Evolutionary conservation across 2,888 invertebrate genomes (phyloP).

Genomic region (Sycophila texana): DNA sequence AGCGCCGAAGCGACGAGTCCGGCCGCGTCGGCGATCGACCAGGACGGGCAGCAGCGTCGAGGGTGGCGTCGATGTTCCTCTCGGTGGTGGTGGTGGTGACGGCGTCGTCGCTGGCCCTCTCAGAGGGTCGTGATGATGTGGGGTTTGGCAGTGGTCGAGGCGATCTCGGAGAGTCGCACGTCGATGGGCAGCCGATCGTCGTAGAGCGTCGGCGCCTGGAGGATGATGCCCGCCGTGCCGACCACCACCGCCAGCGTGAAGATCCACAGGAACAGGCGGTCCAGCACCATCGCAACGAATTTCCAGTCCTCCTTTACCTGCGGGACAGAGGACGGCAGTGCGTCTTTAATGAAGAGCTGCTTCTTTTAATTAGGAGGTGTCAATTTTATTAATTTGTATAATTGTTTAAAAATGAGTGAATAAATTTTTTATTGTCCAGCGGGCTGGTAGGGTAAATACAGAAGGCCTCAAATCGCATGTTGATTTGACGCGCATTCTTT

Average conservation of each 20-base stretch:
- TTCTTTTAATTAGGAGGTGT: too few relatives aligned
- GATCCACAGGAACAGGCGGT: constrained; percentile 97
- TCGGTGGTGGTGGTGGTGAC: constrained; percentile 7
- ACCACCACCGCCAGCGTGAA: constrained; percentile 96
- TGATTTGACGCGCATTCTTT: too few relatives aligned
- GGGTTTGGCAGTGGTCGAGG: constrained; percentile 91
- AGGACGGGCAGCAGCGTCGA: constrained; percentile 20
- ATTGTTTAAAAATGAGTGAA: too few relatives aligned
- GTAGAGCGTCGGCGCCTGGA: constrained; percentile 96
- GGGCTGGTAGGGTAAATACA: too few relatives aligned
- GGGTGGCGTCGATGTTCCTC: not conserved
- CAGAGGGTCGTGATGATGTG: constrained; percentile 78
- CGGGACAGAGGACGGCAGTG: not conserved
- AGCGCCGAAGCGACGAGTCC: not conserved
- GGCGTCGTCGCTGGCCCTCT: constrained; percentile 58
- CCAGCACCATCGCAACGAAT: constrained; percentile 98
- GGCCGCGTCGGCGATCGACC: constrained; percentile 19
- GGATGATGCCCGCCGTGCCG: constrained; percentile 94
- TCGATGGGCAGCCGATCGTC: constrained; percentile 93
- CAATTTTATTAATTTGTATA: too few relatives aligned
- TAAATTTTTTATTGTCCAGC: too few relatives aligned
- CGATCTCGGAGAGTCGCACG: constrained; percentile 91
- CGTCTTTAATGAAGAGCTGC: too few relatives aligned
- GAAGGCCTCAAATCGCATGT: too few relatives aligned
- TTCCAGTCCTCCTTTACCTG: constrained; percentile 99